Evolutionary conservation across 2,888 invertebrate species (phyloP).

Genomic region (Synergus gifuensis): DNA sequence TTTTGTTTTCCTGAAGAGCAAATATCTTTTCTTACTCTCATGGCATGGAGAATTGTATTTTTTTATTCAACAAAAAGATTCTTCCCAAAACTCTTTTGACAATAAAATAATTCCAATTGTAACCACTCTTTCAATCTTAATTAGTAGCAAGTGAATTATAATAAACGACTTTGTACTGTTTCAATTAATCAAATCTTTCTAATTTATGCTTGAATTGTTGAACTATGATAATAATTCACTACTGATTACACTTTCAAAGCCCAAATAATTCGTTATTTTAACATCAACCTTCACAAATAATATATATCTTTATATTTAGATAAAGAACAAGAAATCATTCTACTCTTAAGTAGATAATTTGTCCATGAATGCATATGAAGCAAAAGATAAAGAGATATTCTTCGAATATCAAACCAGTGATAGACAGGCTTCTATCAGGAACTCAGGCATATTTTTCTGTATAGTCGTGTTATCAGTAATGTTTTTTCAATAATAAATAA

Average conservation of each 20-base stretch:
- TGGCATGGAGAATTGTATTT: too few species aligned
- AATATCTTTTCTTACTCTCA: background rate
- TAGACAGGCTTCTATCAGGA: background rate
- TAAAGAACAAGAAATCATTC: background rate
- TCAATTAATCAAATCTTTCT: background rate
- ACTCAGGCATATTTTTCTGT: background rate
- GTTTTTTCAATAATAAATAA: background rate
- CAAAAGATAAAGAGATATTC: background rate
- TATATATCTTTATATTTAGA: background rate
- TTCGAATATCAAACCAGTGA: background rate
- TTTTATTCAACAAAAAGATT: background rate
- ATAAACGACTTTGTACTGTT: background rate
- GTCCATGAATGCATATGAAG: background rate
- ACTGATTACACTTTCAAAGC: background rate
- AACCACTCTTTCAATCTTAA: too few species aligned
- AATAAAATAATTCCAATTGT: too few species aligned
- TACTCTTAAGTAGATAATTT: background rate
- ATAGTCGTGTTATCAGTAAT: background rate
- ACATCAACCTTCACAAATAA: background rate
- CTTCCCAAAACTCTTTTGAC: background rate
- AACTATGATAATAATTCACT: background rate
- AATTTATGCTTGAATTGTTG: background rate
- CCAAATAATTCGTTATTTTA: background rate
- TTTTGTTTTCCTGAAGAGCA: slow-evolving; percentile 62
- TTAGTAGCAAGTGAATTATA: background rate